These are phyloP conservation scores for Sinocyclocheilus anophthalmus DNA, from an alignment of 2,113 vertebrate species.

Conservation along the genomic window DNA sequence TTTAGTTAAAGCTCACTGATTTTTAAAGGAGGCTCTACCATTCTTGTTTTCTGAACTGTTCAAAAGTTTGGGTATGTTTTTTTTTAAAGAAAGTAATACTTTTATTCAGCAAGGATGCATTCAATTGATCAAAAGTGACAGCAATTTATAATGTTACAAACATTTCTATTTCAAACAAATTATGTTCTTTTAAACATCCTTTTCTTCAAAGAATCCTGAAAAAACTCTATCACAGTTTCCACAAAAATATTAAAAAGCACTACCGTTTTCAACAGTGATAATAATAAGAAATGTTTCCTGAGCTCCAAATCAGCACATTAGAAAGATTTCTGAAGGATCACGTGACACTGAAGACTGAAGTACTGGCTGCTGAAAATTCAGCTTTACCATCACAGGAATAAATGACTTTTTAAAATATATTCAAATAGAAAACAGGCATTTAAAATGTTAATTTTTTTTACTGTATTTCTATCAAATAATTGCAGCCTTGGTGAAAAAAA, in stretches of 20 bases:
- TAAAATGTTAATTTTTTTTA: neutral
- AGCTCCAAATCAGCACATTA: too few species aligned
- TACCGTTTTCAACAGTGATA: too few species aligned
- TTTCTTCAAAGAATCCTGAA: neutral
- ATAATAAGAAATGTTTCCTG: too few species aligned
- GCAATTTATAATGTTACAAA: neutral
- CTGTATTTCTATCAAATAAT: neutral
- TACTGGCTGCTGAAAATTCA: neutral
- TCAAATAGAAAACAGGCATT: neutral
- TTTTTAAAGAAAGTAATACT: neutral
- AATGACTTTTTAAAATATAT: neutral
- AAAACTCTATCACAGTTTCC: too few species aligned
- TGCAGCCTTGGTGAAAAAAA: neutral
- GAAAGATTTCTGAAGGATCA: too few species aligned
- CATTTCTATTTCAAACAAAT: neutral
- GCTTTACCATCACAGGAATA: too few species aligned
- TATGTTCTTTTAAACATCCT: neutral
- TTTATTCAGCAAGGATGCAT: neutral
- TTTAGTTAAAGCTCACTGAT: neutral
- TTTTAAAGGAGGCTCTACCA: neutral
- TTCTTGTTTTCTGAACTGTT: neutral
- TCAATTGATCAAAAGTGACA: neutral
- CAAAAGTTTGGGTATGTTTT: too few species aligned
- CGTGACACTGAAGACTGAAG: too few species aligned
- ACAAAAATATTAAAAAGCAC: too few species aligned